Evolutionary conservation across 2,888 invertebrate species (phyloP), one percentile per base, ranked within the genome.

Genomic region (Macrosiphum euphorbiae): DNA sequence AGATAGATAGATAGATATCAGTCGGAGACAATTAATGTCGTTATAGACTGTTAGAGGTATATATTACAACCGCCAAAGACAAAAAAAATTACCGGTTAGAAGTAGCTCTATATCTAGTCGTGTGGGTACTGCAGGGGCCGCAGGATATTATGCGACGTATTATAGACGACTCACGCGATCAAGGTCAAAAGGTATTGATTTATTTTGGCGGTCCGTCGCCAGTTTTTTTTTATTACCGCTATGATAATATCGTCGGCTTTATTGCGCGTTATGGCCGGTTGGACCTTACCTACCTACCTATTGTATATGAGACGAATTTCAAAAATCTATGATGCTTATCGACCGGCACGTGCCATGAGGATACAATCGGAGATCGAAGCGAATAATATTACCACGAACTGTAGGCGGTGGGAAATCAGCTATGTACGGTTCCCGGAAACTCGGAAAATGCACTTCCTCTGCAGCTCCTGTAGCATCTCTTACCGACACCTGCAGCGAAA

Each of bases 141-240:
- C 35, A 78, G 20, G 35, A 78, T 58, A 67, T 47, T 67, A 78
- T 35, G 78, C 35, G 35, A 20, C 78, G 35, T 35, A 78, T 78
- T 78, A 78, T 78, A 58, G 58, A 35, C 78, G 20, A 41, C 78
- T 41, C 78, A 78, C 13, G 20, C 88, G 52, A 52, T 88, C 50
- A 88, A 20, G 88, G 50, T 88, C 35, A 52, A 88, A 88, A 88
- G 0, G 52, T 52, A 16, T 88, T 88, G 88, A 88, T 88, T 88
- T 52, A 88, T 88, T 88, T 88, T 35, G 35, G 20, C 35, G 35
- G 35, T 20, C 16, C 78, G 35, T 78, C 78, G 2, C 78, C 20
- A 78, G 35, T 35, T 67, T 8, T 78, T 35, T 67, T n/a, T 67
- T 16, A 67, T n/a, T 78, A 78, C 35, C 20, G 20, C 20, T 78